phyloP scores from a whole-genome alignment of 2,888 invertebrate species.

The Hymenopus coronatus region DNA sequence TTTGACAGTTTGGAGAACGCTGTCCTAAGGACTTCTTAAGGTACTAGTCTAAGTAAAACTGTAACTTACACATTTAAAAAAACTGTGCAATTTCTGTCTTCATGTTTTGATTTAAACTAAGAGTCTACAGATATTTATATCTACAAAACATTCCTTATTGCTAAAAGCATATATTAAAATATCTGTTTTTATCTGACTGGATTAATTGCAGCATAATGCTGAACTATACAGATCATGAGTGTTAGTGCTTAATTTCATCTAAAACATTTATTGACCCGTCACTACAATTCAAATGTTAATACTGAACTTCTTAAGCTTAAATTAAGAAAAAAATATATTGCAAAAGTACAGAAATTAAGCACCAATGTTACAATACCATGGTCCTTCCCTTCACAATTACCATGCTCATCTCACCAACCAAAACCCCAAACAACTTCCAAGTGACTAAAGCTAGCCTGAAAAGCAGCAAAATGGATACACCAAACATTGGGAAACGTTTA shows the following conservation, averaged over 20 bases:
- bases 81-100: not conserved
- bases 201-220: not conserved
- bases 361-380: constrained; percentile 6
- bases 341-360: constrained; percentile 1
- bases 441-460: constrained; percentile 9
- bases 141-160: not conserved
- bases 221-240: not conserved
- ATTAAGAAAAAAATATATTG: not conserved
- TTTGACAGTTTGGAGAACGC: not conserved
- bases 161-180: not conserved
- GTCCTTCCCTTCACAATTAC: constrained; percentile 17
- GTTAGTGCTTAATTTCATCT: not conserved
- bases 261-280: not conserved
- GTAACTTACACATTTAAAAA: not conserved
- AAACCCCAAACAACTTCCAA: constrained; percentile 17
- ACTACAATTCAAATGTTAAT: not conserved
- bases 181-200: not conserved
- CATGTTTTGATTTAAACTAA: not conserved
- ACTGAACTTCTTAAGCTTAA: not conserved
- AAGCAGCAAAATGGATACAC: constrained; percentile 8
- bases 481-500: constrained; percentile 6
- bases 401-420: constrained; percentile 20
- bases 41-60: not conserved
- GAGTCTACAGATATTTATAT: not conserved
- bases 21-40: not conserved